Evolutionary conservation across 2,888 invertebrate genomes (phyloP).

Genomic region (Mesoligia furuncula): DNA sequence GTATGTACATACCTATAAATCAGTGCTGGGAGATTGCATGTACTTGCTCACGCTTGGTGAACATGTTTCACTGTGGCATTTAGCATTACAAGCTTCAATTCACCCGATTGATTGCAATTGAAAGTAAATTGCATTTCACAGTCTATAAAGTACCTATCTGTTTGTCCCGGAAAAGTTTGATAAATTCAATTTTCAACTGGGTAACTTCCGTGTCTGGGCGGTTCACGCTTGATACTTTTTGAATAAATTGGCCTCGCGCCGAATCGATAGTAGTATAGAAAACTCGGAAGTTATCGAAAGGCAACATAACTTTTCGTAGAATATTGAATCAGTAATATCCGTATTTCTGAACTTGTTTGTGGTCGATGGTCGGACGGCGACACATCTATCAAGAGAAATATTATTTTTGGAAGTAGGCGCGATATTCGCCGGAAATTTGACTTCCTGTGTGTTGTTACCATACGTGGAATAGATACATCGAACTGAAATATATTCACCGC

Average conservation of each 20-base stretch:
- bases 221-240: constrained; percentile 87
- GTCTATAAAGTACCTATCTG: constrained; percentile 86
- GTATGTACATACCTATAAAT: not conserved
- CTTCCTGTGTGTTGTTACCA: constrained; percentile 62
- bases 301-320: constrained; percentile 73
- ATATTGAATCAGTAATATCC: constrained; percentile 78
- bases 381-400: constrained; percentile 68
- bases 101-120: constrained; percentile 83
- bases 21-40: not conserved
- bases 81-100: constrained; percentile 76
- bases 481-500: constrained; percentile 30
- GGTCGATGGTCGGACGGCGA: constrained; percentile 64
- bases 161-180: constrained; percentile 88
- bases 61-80: constrained; percentile 65
- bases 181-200: constrained; percentile 88
- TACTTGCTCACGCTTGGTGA: constrained; percentile 27
- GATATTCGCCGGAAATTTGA: constrained; percentile 70
- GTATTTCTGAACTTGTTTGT: constrained; percentile 72
- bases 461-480: constrained; percentile 33
- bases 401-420: constrained; percentile 67
- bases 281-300: constrained; percentile 74
- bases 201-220: constrained; percentile 86
- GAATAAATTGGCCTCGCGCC: constrained; percentile 85
- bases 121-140: constrained; percentile 88
- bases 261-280: constrained; percentile 82